Conservation (phyloP, 2,888 invertebrate species). For the Tetramorium bicarinatum region DNA sequence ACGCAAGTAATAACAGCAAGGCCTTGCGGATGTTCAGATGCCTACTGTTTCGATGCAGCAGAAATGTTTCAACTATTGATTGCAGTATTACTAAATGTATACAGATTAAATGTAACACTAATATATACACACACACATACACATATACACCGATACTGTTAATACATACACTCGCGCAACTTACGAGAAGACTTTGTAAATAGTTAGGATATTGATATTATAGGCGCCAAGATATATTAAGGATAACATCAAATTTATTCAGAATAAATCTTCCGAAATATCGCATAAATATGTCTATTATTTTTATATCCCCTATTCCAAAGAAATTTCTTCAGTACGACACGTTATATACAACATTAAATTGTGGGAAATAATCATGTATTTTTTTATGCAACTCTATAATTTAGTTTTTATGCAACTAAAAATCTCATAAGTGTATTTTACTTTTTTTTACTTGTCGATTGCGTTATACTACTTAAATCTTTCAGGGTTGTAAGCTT, state of each 20-base stretch:
- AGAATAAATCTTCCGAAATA: constrained; percentile 85
- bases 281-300: constrained; percentile 56
- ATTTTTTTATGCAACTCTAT: background rate
- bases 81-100: constrained; percentile 86
- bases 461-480: background rate
- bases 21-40: constrained; percentile 74
- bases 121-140: constrained; percentile 65
- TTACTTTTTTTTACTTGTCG: background rate
- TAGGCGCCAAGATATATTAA: constrained; percentile 81
- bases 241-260: constrained; percentile 83
- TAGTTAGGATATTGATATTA: constrained; percentile 81
- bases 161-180: constrained; percentile 64
- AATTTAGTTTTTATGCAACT: background rate
- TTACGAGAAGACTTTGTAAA: constrained; percentile 84
- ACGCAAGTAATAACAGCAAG: constrained; percentile 78
- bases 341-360: background rate
- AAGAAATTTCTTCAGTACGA: background rate
- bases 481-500: background rate
- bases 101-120: constrained; percentile 76
- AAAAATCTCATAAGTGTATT: background rate
- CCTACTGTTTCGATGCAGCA: constrained; percentile 75
- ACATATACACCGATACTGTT: constrained; percentile 64
- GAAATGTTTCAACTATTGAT: constrained; percentile 83
- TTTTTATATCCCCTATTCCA: constrained; percentile 26
- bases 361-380: background rate